Percentiles rank a stretch among this genome's conserved stretches.
Evolutionary conservation across 2,888 invertebrate species (phyloP).

Genomic region (Drosophila bunnanda): DNA sequence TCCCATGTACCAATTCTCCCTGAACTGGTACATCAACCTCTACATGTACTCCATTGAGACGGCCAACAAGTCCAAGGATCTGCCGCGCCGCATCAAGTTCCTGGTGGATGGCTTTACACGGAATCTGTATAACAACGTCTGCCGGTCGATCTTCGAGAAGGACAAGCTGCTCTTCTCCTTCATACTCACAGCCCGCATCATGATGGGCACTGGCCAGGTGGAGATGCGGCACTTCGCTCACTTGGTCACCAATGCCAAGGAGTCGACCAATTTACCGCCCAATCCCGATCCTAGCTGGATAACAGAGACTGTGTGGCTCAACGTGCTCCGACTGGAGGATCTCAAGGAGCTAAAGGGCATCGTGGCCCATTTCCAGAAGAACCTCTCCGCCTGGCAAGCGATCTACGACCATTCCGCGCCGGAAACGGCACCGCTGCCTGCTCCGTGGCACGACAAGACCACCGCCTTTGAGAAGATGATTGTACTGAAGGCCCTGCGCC

Average conservation of each 20-base stretch:
- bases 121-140: slow-evolving; percentile 93
- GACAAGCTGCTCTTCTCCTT: slow-evolving; percentile 95
- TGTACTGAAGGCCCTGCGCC: slow-evolving; percentile 91
- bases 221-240: slow-evolving; percentile 90
- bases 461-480: slow-evolving; percentile 91
- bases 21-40: slow-evolving; percentile 95
- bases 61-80: slow-evolving; percentile 87
- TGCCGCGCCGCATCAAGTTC: slow-evolving; percentile 90
- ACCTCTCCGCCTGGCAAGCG: slow-evolving; percentile 86
- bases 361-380: slow-evolving; percentile 86
- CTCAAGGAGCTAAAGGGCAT: slow-evolving; percentile 88
- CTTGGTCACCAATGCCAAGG: slow-evolving; percentile 88
- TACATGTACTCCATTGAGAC: slow-evolving; percentile 84
- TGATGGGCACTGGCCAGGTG: slow-evolving; percentile 87
- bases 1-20: slow-evolving; percentile 97
- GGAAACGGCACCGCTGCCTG: slow-evolving; percentile 89
- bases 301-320: slow-evolving; percentile 91
- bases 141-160: slow-evolving; percentile 94
- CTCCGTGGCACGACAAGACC: slow-evolving; percentile 87
- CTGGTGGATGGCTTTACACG: slow-evolving; percentile 93
- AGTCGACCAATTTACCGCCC: slow-evolving; percentile 52
- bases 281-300: slow-evolving; percentile 94
- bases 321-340: slow-evolving; percentile 89
- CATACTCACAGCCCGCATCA: slow-evolving; percentile 89
- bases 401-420: slow-evolving; percentile 90